Evolutionary conservation across 1,140 invertebrate species (phyloP).

Genomic region (Lepidurus arcticus): DNA sequence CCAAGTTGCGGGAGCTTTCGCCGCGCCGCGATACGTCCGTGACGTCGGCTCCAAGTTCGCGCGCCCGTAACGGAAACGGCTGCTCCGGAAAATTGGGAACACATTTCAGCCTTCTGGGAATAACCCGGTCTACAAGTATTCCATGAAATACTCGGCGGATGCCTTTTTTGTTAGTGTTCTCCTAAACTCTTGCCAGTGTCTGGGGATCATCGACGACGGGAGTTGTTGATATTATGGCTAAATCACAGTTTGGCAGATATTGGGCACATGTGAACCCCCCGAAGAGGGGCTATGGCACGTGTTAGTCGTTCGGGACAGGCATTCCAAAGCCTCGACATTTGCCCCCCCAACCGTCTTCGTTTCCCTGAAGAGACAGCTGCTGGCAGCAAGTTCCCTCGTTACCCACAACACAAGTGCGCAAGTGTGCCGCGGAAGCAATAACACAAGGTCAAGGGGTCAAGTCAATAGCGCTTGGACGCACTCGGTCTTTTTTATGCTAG

Average conservation of each 20-base stretch:
- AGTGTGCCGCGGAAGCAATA: background rate
- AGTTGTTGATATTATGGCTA: background rate
- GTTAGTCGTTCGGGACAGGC: background rate
- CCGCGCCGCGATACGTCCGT: no score
- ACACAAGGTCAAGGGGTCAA: background rate
- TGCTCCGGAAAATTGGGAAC: no score
- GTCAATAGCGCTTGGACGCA: background rate
- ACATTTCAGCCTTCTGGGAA: no score
- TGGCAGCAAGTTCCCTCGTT: constrained; percentile 5
- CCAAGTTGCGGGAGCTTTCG: no score
- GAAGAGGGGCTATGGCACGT: background rate
- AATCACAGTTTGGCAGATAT: background rate
- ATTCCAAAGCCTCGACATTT: constrained; percentile 8
- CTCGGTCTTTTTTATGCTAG: background rate
- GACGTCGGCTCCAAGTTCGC: no score
- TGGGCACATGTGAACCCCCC: background rate
- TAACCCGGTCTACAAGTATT: no score
- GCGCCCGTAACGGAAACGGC: no score
- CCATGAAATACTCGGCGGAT: no score
- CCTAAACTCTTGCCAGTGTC: no score
- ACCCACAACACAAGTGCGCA: constrained; percentile 8
- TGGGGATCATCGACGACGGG: no score
- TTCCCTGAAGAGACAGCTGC: background rate
- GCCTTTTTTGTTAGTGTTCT: no score
- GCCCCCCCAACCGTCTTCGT: background rate